A percentile compares a stretch with the other conserved stretches of the same genome.
These are phyloP conservation scores for Aphaenogaster rudis DNA, from an alignment of 1,140 invertebrate species.

Conservation along the genomic window DNA sequence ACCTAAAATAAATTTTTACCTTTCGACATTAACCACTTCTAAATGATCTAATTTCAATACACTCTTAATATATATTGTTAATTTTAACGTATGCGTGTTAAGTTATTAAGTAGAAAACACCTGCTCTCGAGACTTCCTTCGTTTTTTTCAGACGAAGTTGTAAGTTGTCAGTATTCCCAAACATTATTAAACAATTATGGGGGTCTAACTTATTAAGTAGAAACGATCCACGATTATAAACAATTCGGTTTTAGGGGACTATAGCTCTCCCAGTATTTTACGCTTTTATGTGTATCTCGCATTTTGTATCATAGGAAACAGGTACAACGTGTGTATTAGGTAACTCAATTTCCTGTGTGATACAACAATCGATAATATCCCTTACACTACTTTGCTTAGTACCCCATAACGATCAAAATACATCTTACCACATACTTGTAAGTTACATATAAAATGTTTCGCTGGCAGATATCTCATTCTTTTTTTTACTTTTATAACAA, in stretches of 20 bases:
- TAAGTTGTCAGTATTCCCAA: not conserved
- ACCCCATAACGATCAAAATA: constrained; percentile 34
- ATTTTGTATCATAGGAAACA: constrained; percentile 61
- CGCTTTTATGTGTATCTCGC: constrained; percentile 7
- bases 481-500: constrained; percentile 27
- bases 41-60: constrained; percentile 15
- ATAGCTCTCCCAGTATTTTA: not conserved
- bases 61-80: not conserved
- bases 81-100: constrained; percentile 14
- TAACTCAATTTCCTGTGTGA: constrained; percentile 61
- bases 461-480: constrained; percentile 25
- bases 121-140: not conserved
- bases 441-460: constrained; percentile 49
- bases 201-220: constrained; percentile 17
- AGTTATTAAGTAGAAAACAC: constrained; percentile 51
- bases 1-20: constrained; percentile 19
- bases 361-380: constrained; percentile 59
- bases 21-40: not conserved
- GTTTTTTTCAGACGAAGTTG: constrained; percentile 8
- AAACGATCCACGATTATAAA: constrained; percentile 12
- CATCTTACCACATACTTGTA: constrained; percentile 22
- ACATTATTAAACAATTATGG: constrained; percentile 17
- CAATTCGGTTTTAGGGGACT: not conserved
- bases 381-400: not conserved
- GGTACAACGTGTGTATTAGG: constrained; percentile 57